These are phyloP conservation scores for Erythrocercus mccallii DNA, from an alignment of 2,113 vertebrate species.

Conservation along the genomic window DNA sequence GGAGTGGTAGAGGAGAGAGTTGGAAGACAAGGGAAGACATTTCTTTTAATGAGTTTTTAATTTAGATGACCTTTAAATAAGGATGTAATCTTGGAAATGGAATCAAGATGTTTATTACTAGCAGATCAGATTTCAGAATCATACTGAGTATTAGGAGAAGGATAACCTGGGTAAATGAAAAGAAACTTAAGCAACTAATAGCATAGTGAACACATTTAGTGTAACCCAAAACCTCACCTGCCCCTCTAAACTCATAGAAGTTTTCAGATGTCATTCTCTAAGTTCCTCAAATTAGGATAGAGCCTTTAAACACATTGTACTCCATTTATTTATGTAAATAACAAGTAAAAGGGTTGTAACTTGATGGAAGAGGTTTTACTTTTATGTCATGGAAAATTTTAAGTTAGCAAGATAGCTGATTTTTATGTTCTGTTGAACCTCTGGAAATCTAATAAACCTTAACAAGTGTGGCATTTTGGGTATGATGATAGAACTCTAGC, in stretches of 20 bases:
- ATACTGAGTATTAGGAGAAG: not conserved
- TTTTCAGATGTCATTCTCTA: not conserved
- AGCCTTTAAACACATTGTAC: not conserved
- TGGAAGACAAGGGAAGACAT: not conserved
- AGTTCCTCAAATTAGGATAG: not conserved
- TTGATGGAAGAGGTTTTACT: not conserved
- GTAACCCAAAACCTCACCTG: not conserved
- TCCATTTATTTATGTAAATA: not conserved
- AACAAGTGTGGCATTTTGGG: not conserved
- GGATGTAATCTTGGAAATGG: not conserved
- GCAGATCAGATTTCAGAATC: not conserved
- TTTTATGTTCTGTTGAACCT: not conserved
- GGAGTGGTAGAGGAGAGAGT: not conserved
- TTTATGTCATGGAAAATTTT: not conserved
- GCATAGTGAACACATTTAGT: not conserved
- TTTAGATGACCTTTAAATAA: slow-evolving; percentile 4
- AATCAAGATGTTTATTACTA: not conserved
- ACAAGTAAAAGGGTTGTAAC: not conserved
- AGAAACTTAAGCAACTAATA: not conserved
- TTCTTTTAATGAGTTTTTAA: not conserved
- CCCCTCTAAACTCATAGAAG: not conserved
- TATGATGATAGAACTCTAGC: not conserved
- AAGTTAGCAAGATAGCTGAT: not conserved
- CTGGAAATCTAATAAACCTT: not conserved
- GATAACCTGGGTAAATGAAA: not conserved